Conservation (phyloP, 2,888 invertebrate species). For the Apoderus coryli region DNA sequence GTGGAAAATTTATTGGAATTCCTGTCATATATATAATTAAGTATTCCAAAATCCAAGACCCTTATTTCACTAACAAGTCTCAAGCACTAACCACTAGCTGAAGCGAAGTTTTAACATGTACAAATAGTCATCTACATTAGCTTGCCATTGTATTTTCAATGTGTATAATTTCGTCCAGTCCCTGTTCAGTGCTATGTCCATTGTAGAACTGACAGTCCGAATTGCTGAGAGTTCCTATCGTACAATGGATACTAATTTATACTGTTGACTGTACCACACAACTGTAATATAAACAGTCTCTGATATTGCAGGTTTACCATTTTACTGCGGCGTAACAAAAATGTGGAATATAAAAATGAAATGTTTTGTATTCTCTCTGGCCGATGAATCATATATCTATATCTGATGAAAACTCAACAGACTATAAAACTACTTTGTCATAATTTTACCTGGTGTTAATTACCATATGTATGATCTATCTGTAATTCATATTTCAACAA, state of each 20-base stretch:
- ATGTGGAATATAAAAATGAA: slow-evolving; percentile 21
- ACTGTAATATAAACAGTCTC: slow-evolving; percentile 21
- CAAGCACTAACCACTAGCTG: slow-evolving; percentile 18
- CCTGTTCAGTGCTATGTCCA: slow-evolving; percentile 23
- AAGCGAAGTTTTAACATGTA: slow-evolving; percentile 20
- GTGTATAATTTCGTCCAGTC: slow-evolving; percentile 29
- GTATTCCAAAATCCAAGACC: too few species aligned
- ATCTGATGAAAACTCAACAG: too few species aligned
- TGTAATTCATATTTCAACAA: too few species aligned
- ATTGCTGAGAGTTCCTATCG: slow-evolving; percentile 28
- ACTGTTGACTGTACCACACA: slow-evolving; percentile 23
- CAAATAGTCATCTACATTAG: slow-evolving; percentile 27
- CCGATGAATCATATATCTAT: too few species aligned
- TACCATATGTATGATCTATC: too few species aligned
- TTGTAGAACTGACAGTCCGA: slow-evolving; percentile 29
- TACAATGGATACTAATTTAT: slow-evolving; percentile 32
- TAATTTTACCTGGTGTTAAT: too few species aligned
- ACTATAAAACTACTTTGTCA: too few species aligned
- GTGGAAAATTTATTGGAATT: too few species aligned
- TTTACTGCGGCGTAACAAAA: slow-evolving; percentile 19
- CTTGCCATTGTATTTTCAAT: slow-evolving; percentile 28
- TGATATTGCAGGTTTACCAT: slow-evolving; percentile 17
- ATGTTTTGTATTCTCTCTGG: too few species aligned
- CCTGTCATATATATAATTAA: too few species aligned
- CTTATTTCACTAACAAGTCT: too few species aligned